phyloP scores from a whole-genome alignment of 2,113 vertebrate genomes.

The Edolisoma coerulescens region DNA sequence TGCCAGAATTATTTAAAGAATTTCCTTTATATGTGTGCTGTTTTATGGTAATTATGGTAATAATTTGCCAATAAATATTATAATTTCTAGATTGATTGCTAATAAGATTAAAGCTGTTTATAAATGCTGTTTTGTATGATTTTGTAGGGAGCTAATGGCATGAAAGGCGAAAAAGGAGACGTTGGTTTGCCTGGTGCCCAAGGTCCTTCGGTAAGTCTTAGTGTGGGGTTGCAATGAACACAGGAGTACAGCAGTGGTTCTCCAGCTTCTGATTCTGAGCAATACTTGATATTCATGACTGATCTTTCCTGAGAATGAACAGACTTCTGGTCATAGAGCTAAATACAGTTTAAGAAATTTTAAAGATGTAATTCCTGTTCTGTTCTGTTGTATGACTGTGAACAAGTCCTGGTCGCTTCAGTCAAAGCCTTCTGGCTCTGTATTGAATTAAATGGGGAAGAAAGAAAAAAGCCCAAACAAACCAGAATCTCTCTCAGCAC shows the following conservation, averaged over 20 bases:
- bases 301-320: not conserved
- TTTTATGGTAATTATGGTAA: not conserved
- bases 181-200: slow-evolving; percentile 86
- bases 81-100: not conserved
- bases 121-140: not conserved
- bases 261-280: not conserved
- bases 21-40: not conserved
- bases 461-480: not conserved
- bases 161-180: slow-evolving; percentile 94
- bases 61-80: not conserved
- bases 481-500: not conserved
- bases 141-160: slow-evolving; percentile 86
- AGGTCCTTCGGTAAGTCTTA: slow-evolving; percentile 90
- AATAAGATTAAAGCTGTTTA: not conserved
- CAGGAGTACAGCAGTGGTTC: not conserved
- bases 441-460: not conserved
- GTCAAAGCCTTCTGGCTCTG: not conserved
- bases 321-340: not conserved
- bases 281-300: not conserved
- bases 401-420: not conserved
- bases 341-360: not conserved
- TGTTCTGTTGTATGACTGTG: not conserved
- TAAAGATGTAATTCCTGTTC: not conserved
- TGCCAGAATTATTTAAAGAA: not conserved
- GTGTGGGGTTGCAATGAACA: not conserved